phyloP scores from a whole-genome alignment of 2,888 invertebrate species.

The Cryptosula pallasiana region DNA sequence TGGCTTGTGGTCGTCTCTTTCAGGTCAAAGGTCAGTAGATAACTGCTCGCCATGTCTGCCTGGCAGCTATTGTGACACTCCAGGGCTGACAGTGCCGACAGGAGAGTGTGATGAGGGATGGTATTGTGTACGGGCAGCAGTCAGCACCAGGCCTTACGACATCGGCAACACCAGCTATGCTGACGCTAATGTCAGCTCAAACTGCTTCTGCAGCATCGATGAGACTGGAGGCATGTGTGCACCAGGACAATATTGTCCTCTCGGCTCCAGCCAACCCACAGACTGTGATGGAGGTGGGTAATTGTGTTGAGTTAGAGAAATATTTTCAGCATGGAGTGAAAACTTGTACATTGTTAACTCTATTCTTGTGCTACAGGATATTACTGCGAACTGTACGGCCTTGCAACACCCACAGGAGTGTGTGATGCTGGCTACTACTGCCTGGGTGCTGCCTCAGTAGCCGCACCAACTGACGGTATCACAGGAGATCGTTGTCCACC shows the following conservation, averaged over 20 bases:
- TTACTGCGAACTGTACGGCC: constrained; percentile 39
- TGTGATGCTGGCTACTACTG: constrained; percentile 47
- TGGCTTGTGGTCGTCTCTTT: too few relatives aligned
- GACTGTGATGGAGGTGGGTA: constrained; percentile 40
- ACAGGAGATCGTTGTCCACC: constrained; percentile 43
- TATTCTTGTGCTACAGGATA: constrained; percentile 39
- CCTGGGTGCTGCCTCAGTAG: constrained; percentile 33
- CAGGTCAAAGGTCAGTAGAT: constrained; percentile 25
- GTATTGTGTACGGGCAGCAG: constrained; percentile 47
- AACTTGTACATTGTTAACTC: too few relatives aligned
- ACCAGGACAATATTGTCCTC: constrained; percentile 44
- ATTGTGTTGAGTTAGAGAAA: too few relatives aligned
- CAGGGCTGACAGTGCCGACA: constrained; percentile 35
- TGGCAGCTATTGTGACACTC: constrained; percentile 40
- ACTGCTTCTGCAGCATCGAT: constrained; percentile 41
- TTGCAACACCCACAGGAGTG: constrained; percentile 37
- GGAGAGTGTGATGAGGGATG: constrained; percentile 43
- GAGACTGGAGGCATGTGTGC: constrained; percentile 45
- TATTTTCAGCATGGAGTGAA: too few relatives aligned
- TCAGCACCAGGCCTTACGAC: constrained; percentile 39
- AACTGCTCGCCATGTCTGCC: constrained; percentile 45
- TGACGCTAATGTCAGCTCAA: constrained; percentile 27
- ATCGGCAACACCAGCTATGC: constrained; percentile 37
- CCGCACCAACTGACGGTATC: constrained; percentile 37
- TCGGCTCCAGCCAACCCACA: constrained; percentile 39